Percentiles rank a stretch among this genome's conserved stretches.
Conservation (phyloP, 2,797 vertebrate species). For the Mormyrus proboscirostris region DNA sequence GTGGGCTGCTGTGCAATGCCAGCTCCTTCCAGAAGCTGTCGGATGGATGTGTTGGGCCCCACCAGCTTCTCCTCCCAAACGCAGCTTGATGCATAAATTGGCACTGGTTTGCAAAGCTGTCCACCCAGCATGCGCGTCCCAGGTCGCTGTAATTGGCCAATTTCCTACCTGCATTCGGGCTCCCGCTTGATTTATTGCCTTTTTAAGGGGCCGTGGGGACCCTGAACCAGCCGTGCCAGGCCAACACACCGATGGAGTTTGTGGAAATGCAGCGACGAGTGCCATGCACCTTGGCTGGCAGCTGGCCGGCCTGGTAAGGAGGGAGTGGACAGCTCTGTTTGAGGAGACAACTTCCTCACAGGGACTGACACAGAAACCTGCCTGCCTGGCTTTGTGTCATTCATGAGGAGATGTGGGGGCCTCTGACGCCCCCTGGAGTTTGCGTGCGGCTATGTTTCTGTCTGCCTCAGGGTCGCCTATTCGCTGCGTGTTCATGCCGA, state of each 20-base stretch:
- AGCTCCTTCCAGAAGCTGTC: conserved; percentile 38
- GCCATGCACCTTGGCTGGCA: conserved; percentile 57
- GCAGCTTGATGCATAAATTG: conserved; percentile 68
- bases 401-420: not conserved
- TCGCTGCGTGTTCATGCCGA: not conserved
- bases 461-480: not conserved
- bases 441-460: not conserved
- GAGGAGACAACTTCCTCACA: not conserved
- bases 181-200: conserved; percentile 79
- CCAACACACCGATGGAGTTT: conserved; percentile 58
- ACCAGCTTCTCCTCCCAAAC: conserved; percentile 52
- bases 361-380: not conserved
- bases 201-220: conserved; percentile 73
- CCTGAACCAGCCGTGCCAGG: conserved; percentile 68
- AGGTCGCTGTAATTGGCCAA: conserved; percentile 79
- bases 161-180: conserved; percentile 77
- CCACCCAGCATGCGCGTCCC: conserved; percentile 73
- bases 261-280: conserved; percentile 65
- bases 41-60: conserved; percentile 55
- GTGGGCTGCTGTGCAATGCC: conserved; percentile 39
- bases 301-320: conserved; percentile 58
- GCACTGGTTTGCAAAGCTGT: conserved; percentile 76
- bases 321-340: conserved; percentile 47
- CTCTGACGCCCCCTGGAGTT: not conserved
- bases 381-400: not conserved